phyloP scores from a whole-genome alignment of 64 coral and sea anemone species.

The Montipora capricornis region DNA sequence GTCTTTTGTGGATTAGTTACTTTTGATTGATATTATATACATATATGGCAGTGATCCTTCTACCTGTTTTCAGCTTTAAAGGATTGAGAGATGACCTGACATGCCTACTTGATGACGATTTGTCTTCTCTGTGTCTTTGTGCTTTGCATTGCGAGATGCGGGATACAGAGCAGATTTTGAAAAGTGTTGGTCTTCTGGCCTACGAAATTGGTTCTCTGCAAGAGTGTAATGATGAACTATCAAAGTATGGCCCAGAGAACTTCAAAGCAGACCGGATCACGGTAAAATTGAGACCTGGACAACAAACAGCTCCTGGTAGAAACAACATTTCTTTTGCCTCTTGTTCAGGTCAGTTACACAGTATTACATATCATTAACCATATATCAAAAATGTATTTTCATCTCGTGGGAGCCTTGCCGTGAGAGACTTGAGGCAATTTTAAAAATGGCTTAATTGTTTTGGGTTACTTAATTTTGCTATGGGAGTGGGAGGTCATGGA shows the following conservation, averaged over 20 bases:
- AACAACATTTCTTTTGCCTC: conserved; percentile 28
- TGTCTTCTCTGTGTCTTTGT: conserved; percentile 23
- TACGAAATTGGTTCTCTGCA: conserved; percentile 37
- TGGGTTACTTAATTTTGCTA: too few species aligned
- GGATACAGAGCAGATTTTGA: conserved; percentile 11
- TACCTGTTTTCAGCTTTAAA: neutral
- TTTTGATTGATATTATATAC: too few species aligned
- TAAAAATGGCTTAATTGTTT: too few species aligned
- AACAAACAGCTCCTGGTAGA: neutral
- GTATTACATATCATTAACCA: neutral
- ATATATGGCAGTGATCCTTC: neutral
- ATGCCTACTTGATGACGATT: conserved; percentile 24
- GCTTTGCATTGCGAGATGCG: conserved; percentile 26
- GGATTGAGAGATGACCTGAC: neutral
- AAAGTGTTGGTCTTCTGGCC: conserved; percentile 23
- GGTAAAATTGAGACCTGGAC: conserved; percentile 24
- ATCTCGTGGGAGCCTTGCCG: too few species aligned
- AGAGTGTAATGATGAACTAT: neutral
- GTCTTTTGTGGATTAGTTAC: too few species aligned
- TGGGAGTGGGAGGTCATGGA: too few species aligned
- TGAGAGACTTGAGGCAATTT: too few species aligned
- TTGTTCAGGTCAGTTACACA: neutral
- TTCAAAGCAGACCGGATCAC: neutral
- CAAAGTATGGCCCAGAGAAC: neutral
- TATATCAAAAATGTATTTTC: too few species aligned